A percentile compares a stretch with the other conserved stretches of the same genome.
phyloP scores from a whole-genome alignment of 2,113 vertebrate genomes.

The Hippolais icterina region DNA sequence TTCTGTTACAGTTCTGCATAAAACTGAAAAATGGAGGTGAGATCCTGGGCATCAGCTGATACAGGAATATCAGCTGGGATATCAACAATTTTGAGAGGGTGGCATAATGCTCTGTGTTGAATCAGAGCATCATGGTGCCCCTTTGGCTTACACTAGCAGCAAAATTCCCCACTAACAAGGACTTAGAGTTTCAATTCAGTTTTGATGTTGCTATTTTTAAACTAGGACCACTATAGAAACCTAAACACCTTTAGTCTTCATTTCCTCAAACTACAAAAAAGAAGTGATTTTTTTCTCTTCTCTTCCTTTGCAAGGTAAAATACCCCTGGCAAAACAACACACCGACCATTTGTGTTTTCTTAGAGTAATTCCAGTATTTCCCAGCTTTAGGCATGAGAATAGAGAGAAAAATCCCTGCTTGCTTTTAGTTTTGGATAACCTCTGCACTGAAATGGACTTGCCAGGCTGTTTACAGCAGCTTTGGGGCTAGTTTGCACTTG shows the following conservation, averaged over 20 bases:
- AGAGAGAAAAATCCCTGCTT: neutral
- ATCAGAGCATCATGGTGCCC: neutral
- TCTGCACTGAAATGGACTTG: neutral
- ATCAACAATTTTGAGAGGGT: neutral
- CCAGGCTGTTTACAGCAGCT: slow-evolving; percentile 19
- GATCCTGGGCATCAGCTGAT: neutral
- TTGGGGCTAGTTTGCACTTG: neutral
- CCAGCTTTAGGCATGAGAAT: neutral
- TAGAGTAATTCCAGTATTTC: neutral
- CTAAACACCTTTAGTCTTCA: neutral
- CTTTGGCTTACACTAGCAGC: neutral
- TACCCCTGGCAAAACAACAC: neutral
- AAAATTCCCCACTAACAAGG: neutral
- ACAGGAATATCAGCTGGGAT: neutral
- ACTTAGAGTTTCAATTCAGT: neutral
- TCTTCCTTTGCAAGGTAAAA: neutral
- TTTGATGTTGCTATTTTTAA: neutral
- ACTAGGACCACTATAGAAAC: neutral
- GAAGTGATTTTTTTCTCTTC: neutral
- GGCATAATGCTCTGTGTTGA: neutral
- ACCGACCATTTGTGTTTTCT: neutral
- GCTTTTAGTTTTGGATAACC: neutral
- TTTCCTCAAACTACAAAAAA: neutral
- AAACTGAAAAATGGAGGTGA: neutral
- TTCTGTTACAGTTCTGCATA: neutral